A percentile compares a stretch with the other conserved stretches of the same genome.
These are phyloP conservation scores for Pseudopleuronectes americanus DNA, from an alignment of 2,797 vertebrate species.

Conservation along the genomic window DNA sequence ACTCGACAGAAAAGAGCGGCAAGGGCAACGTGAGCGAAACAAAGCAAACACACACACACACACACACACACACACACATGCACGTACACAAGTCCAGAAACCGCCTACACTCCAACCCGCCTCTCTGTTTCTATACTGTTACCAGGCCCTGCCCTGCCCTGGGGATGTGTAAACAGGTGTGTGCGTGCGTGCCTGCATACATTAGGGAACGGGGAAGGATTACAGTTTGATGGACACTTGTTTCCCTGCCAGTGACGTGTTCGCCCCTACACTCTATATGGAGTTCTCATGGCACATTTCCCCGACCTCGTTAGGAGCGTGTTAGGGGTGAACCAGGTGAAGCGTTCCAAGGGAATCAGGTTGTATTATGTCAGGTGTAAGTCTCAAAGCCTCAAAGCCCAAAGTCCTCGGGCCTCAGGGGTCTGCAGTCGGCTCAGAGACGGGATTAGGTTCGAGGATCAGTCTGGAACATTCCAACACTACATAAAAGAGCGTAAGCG, in stretches of 20 bases:
- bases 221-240: slow-evolving; percentile 63
- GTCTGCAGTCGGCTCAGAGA: slow-evolving; percentile 59
- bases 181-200: slow-evolving; percentile 50
- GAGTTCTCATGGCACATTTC: slow-evolving; percentile 29
- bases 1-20: slow-evolving; percentile 46
- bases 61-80: not conserved
- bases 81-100: slow-evolving; percentile 30
- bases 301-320: slow-evolving; percentile 14
- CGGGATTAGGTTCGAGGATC: slow-evolving; percentile 72
- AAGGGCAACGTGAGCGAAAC: slow-evolving; percentile 51
- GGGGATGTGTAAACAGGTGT: slow-evolving; percentile 70
- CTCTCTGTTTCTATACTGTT: slow-evolving; percentile 64
- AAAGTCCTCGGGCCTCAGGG: slow-evolving; percentile 62
- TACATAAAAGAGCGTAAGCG: slow-evolving; percentile 54
- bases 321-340: slow-evolving; percentile 51
- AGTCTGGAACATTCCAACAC: slow-evolving; percentile 74
- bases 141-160: slow-evolving; percentile 71
- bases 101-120: slow-evolving; percentile 52
- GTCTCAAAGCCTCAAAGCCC: slow-evolving; percentile 70
- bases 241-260: slow-evolving; percentile 40
- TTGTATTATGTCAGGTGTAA: slow-evolving; percentile 74
- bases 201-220: slow-evolving; percentile 59
- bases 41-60: not conserved
- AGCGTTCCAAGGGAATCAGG: slow-evolving; percentile 66
- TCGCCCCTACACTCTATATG: slow-evolving; percentile 40